phyloP scores from a whole-genome alignment of 2,113 vertebrate genomes.

The Empidonax alnorum region DNA sequence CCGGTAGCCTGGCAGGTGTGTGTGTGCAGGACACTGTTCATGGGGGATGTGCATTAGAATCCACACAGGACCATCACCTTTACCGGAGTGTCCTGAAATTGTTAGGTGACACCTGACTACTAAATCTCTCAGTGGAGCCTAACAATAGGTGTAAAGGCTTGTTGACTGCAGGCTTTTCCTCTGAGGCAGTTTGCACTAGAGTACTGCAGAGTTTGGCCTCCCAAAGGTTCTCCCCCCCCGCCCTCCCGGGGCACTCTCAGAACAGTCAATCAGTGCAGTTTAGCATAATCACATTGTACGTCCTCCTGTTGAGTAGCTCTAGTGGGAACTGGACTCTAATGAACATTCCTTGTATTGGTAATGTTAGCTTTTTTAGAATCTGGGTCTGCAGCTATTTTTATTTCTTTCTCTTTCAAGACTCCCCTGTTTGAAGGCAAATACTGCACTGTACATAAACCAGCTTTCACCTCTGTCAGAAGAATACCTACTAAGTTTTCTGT shows the following conservation, averaged over 20 bases:
- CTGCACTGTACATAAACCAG: constrained; percentile 51
- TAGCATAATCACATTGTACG: neutral
- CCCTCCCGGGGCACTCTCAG: neutral
- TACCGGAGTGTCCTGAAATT: constrained; percentile 53
- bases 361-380: constrained; percentile 63
- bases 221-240: neutral
- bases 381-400: constrained; percentile 48
- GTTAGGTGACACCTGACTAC: constrained; percentile 49
- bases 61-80: constrained; percentile 57
- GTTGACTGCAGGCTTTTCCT: constrained; percentile 69
- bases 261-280: constrained; percentile 25
- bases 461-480: constrained; percentile 56
- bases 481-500: constrained; percentile 56
- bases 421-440: constrained; percentile 58
- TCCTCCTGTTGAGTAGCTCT: constrained; percentile 58
- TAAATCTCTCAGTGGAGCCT: constrained; percentile 52
- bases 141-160: constrained; percentile 56
- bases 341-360: constrained; percentile 78
- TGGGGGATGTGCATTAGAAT: constrained; percentile 78
- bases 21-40: constrained; percentile 71
- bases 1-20: constrained; percentile 54
- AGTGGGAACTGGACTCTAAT: constrained; percentile 69
- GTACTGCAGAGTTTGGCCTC: constrained; percentile 16
- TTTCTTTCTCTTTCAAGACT: neutral
- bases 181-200: constrained; percentile 47